Base-by-base conservation (phyloP, 2,888 invertebrate genomes). In the Drosophila falleni region DNA sequence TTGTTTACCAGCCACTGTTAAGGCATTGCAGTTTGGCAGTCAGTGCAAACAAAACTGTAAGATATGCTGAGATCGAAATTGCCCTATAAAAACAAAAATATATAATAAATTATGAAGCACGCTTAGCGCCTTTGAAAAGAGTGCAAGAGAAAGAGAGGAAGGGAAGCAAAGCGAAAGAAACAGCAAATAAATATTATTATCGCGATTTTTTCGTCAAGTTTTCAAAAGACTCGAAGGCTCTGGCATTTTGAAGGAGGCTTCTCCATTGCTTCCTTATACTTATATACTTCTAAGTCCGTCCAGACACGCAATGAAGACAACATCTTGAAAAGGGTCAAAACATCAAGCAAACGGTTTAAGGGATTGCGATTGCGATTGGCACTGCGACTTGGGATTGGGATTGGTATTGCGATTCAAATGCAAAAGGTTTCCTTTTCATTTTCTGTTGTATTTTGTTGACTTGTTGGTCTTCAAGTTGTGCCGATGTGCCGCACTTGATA, bases 271-370 rank as follows among this genome's bases (percentile, higher is more conserved):
- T 81, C 79, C 81, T 88, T 78, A 80, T 74, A 64, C 73, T 88
- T 78, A 80, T 74, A 64, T 71, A 56, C 55, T 80, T 72, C 49
- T 74, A 63, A 64, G 70, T 55, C 71, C 59, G 53, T 15, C 35
- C 64, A 64, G 75, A 73, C 86, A 86, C 86, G 89, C 86, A 87
- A 86, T 86, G 76, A 89, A 86, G 86, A 86, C 86, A 86, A 89
- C 89, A 86, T 86, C 86, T 86, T 86, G 86, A 86, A 86, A 89
- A 86, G 89, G 89, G 86, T 89, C 89, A 89, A 89, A 78, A 79
- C 80, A 87, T 89, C 89, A 85, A 81, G 84, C 74, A 67, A 72
- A 86, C 69, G 58, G 77, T 79, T 74, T 74, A 74, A 77, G 80
- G 76, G 76, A 78, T 70, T 77, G 70, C 65, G 70, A 61, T 60